Conservation (phyloP, 2,888 invertebrate species). For the Himalopsyche anomala region DNA sequence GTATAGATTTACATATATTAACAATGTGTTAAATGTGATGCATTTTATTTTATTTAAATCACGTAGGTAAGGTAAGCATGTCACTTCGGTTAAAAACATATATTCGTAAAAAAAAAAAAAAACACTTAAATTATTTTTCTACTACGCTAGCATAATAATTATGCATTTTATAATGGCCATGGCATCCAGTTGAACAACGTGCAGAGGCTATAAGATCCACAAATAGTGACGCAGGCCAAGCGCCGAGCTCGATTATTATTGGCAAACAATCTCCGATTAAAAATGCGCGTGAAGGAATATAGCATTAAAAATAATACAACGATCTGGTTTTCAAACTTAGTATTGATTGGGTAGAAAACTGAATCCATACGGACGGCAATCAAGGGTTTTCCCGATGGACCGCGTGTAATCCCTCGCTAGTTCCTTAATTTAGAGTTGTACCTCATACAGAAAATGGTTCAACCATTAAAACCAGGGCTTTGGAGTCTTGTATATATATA, state of each 20-base stretch:
- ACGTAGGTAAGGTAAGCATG: too few species aligned
- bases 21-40: too few species aligned
- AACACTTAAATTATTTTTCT: too few species aligned
- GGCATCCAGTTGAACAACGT: not conserved
- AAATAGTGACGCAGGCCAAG: not conserved
- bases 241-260: conserved; percentile 7
- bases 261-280: conserved; percentile 18
- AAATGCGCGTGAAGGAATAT: conserved; percentile 5
- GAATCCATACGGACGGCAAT: not conserved
- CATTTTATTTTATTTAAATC: too few species aligned
- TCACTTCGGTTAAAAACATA: too few species aligned
- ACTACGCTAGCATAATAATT: not conserved
- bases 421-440: too few species aligned
- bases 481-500: too few species aligned
- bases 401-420: not conserved
- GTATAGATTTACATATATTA: too few species aligned
- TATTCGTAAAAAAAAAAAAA: too few species aligned
- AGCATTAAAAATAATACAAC: conserved; percentile 20
- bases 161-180: not conserved
- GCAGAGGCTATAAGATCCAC: not conserved
- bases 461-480: too few species aligned
- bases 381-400: not conserved
- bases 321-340: not conserved
- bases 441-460: too few species aligned
- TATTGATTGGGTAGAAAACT: conserved; percentile 8